These are phyloP conservation scores for Lasioglossum baleicum DNA, from an alignment of 1,140 invertebrate species.

Conservation along the genomic window DNA sequence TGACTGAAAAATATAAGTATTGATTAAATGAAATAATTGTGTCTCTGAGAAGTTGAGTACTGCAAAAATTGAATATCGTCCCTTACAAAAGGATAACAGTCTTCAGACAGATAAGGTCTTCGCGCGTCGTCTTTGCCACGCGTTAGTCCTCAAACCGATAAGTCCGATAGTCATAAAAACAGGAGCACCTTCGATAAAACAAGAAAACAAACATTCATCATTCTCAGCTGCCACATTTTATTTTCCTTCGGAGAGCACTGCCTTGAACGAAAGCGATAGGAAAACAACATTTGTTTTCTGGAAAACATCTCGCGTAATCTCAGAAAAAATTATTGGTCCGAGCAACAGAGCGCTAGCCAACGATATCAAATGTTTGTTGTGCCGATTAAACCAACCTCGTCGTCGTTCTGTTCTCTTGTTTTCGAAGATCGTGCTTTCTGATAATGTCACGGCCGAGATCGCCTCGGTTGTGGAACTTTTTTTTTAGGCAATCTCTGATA, in stretches of 20 bases:
- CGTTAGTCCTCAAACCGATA: background rate
- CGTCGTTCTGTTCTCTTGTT: conserved; percentile 5
- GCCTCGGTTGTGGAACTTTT: conserved; percentile 1
- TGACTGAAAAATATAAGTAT: too few species aligned
- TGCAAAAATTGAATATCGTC: too few species aligned
- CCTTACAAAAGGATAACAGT: too few species aligned
- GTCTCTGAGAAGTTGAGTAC: too few species aligned
- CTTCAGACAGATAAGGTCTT: too few species aligned
- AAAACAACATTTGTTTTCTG: background rate
- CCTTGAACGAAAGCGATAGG: background rate
- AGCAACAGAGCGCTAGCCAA: background rate
- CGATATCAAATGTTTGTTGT: conserved; percentile 38
- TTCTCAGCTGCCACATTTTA: too few species aligned
- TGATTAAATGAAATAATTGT: too few species aligned
- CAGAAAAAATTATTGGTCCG: conserved; percentile 2
- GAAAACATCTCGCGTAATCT: background rate
- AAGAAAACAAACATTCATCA: background rate
- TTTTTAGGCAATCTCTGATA: background rate
- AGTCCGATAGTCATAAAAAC: background rate
- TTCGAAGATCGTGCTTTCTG: conserved; percentile 29
- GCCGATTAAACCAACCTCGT: background rate
- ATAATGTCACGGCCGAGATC: background rate
- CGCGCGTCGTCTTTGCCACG: too few species aligned
- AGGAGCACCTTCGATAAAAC: background rate
- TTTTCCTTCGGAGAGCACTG: too few species aligned